phyloP scores from a whole-genome alignment of 2,113 vertebrate genomes.

The Porphyrio hochstetteri region DNA sequence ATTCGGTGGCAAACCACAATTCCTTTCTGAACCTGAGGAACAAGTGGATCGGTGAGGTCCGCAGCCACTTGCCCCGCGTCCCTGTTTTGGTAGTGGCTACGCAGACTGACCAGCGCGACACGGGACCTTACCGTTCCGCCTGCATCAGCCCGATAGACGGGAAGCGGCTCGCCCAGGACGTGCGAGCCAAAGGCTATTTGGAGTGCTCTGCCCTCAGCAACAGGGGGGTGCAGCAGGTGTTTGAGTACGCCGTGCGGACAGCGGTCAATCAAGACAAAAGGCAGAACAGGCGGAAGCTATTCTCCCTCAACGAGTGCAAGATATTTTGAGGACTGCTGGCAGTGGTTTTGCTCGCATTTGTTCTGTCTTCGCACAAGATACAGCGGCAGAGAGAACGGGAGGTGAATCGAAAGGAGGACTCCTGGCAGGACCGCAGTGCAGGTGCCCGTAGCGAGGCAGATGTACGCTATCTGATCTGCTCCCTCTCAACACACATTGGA shows the following conservation, averaged over 20 bases:
- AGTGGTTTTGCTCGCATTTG: accelerated
- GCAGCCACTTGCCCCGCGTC: conserved; percentile 84
- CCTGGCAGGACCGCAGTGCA: neutral
- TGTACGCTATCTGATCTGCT: neutral
- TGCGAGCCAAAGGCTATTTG: conserved; percentile 91
- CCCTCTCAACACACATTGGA: neutral
- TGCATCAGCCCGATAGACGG: conserved; percentile 84
- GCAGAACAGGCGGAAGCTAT: conserved; percentile 81
- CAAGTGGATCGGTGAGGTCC: conserved; percentile 90
- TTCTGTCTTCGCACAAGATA: neutral
- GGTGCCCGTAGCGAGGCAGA: neutral
- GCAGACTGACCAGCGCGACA: conserved; percentile 92
- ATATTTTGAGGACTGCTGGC: conserved; percentile 74
- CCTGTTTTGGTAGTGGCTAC: conserved; percentile 93
- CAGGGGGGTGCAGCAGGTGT: conserved; percentile 94
- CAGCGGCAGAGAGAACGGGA: neutral
- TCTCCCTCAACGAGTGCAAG: conserved; percentile 88
- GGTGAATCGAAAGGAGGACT: neutral
- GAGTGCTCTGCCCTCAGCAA: conserved; percentile 94
- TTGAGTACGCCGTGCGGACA: conserved; percentile 90
- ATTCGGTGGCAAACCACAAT: conserved; percentile 90
- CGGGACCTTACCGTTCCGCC: conserved; percentile 76
- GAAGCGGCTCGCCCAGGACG: conserved; percentile 85
- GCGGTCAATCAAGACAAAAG: conserved; percentile 85
- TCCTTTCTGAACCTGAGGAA: conserved; percentile 85